Evolutionary conservation across 2,797 vertebrate species (phyloP).

Genomic region (Siniperca obscura): DNA sequence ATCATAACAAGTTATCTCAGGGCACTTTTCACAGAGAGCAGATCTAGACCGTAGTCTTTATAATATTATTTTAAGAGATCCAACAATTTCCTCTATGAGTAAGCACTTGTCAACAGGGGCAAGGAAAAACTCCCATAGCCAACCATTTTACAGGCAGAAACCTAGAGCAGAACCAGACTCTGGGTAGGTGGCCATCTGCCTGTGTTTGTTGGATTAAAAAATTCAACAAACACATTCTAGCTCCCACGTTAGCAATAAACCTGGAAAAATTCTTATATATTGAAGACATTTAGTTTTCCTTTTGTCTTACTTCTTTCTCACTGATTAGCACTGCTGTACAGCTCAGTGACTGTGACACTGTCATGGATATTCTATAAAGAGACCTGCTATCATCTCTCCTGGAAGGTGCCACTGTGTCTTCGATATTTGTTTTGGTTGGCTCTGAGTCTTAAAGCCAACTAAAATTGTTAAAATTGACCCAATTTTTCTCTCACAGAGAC

Average conservation of each 20-base stretch:
- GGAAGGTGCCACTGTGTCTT: slow-evolving; percentile 10
- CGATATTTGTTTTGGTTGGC: background rate
- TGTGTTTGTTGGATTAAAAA: background rate
- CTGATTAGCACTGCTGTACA: background rate
- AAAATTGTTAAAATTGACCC: slow-evolving; percentile 11
- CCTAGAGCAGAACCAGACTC: no score
- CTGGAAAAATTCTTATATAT: background rate
- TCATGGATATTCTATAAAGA: background rate
- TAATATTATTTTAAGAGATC: no score
- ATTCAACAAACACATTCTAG: background rate
- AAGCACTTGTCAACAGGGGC: no score
- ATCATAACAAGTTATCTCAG: no score
- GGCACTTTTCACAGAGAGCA: no score
- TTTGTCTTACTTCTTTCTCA: background rate
- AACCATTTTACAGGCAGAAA: no score
- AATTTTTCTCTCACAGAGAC: slow-evolving; percentile 36
- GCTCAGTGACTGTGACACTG: background rate
- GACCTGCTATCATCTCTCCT: background rate
- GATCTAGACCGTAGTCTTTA: no score
- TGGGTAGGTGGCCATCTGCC: no score
- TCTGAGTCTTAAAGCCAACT: slow-evolving; percentile 17
- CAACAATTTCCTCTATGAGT: no score
- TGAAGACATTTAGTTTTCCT: background rate
- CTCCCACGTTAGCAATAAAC: background rate
- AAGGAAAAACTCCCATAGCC: no score